These are phyloP conservation scores for Falcunculus frontatus DNA, from an alignment of 2,113 vertebrate genomes.

Conservation along the genomic window DNA sequence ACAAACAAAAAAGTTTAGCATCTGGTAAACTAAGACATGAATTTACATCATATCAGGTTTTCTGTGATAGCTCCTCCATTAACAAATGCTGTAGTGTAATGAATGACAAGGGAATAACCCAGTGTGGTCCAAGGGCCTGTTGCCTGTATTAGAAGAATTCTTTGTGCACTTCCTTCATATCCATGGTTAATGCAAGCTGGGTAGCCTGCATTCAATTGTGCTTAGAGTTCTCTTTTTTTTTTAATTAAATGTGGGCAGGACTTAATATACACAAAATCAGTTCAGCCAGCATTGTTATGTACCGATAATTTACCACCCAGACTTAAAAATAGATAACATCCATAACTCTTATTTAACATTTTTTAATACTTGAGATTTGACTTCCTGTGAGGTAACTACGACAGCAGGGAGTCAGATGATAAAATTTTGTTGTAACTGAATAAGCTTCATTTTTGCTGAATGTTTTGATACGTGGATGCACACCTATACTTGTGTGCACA, in stretches of 20 bases:
- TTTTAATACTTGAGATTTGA: not conserved
- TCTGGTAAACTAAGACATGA: not conserved
- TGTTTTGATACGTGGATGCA: accelerated
- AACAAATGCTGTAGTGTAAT: not conserved
- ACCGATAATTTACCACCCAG: not conserved
- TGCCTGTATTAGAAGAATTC: not conserved
- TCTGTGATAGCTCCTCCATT: not conserved
- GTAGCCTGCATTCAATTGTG: not conserved
- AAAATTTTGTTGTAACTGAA: not conserved
- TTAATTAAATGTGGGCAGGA: not conserved
- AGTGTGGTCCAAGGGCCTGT: not conserved
- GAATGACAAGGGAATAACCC: not conserved
- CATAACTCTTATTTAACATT: not conserved
- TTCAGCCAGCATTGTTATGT: not conserved
- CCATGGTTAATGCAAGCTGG: not conserved
- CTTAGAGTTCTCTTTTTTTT: not conserved
- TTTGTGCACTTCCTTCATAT: not conserved
- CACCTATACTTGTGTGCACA: accelerated
- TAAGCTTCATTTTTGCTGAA: not conserved
- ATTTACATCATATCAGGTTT: not conserved
- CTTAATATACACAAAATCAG: not conserved
- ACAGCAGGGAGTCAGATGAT: not conserved
- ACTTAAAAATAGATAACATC: not conserved
- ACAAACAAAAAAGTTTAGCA: not conserved
- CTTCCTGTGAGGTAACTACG: not conserved